Evolutionary conservation across 1,140 invertebrate genomes (phyloP).

Genomic region (Hetaerina americana): DNA sequence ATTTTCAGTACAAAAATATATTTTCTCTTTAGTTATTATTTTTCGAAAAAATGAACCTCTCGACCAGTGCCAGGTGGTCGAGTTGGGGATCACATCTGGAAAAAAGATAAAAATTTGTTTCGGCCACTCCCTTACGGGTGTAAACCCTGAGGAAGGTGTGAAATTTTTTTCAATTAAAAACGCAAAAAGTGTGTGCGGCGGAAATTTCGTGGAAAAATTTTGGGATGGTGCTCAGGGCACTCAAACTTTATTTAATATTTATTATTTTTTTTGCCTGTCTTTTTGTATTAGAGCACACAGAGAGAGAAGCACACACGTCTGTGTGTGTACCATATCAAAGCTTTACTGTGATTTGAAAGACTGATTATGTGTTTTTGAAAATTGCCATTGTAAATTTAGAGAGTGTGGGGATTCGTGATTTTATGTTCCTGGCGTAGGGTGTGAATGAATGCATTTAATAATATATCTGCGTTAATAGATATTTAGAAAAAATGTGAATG

Average conservation of each 20-base stretch:
- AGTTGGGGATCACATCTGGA: too few species aligned
- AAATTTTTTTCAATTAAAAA: not conserved
- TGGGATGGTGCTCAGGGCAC: not conserved
- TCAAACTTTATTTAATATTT: slow-evolving; percentile 9
- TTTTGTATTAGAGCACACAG: slow-evolving; percentile 2
- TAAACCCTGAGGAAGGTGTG: not conserved
- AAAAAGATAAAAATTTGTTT: too few species aligned
- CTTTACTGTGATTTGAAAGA: slow-evolving; percentile 19
- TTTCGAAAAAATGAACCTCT: too few species aligned
- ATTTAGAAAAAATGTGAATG: slow-evolving; percentile 2
- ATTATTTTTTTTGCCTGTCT: slow-evolving; percentile 8
- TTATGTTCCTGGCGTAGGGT: slow-evolving; percentile 7
- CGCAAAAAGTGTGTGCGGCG: not conserved
- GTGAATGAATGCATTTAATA: slow-evolving; percentile 5
- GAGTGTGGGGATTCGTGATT: slow-evolving; percentile 1
- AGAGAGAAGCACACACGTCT: slow-evolving; percentile 13
- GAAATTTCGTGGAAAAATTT: not conserved
- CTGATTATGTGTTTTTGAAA: slow-evolving; percentile 17
- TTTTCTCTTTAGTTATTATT: too few species aligned
- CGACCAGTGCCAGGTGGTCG: not conserved
- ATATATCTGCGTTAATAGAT: slow-evolving; percentile 4
- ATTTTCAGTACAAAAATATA: too few species aligned
- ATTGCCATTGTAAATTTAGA: slow-evolving; percentile 10
- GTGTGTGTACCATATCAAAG: slow-evolving; percentile 15
- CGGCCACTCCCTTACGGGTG: too few species aligned